Evolutionary conservation across 2,888 invertebrate genomes (phyloP).

Genomic region (Apodemia duryi): DNA sequence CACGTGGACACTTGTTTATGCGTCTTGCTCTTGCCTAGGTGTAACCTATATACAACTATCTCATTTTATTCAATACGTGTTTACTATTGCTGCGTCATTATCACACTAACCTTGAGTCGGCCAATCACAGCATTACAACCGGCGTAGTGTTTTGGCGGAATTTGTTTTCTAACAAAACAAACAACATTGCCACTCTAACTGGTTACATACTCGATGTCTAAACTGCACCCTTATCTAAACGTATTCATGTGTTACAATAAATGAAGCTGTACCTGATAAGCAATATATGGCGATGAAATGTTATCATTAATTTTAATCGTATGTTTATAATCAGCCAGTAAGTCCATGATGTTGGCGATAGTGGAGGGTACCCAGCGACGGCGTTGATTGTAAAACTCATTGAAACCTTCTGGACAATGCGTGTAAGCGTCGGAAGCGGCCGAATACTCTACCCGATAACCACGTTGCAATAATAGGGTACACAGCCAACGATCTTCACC

Average conservation of each 20-base stretch:
- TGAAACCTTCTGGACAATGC: slow-evolving; percentile 94
- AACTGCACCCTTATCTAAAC: slow-evolving; percentile 8
- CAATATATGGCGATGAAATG: slow-evolving; percentile 89
- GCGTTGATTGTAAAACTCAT: slow-evolving; percentile 96
- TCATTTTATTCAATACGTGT: too few relatives aligned
- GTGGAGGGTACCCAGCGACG: slow-evolving; percentile 98
- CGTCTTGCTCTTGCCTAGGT: too few relatives aligned
- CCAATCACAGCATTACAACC: too few relatives aligned
- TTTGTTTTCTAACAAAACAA: too few relatives aligned
- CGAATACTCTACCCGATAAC: slow-evolving; percentile 95
- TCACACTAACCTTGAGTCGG: too few relatives aligned
- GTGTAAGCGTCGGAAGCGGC: slow-evolving; percentile 97
- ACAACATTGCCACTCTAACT: too few relatives aligned
- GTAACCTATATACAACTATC: too few relatives aligned
- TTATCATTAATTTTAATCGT: slow-evolving; percentile 92
- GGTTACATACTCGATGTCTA: too few relatives aligned
- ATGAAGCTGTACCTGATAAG: slow-evolving; percentile 74
- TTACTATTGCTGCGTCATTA: too few relatives aligned
- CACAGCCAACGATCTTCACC: slow-evolving; percentile 98
- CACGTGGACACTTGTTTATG: too few relatives aligned
- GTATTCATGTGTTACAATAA: slow-evolving; percentile 11
- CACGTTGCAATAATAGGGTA: slow-evolving; percentile 93
- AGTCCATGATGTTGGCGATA: slow-evolving; percentile 95
- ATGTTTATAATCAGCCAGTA: slow-evolving; percentile 86
- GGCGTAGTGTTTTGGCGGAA: too few relatives aligned